Conservation (phyloP, 2,113 vertebrate species). For the Stigmatopora nigra region DNA sequence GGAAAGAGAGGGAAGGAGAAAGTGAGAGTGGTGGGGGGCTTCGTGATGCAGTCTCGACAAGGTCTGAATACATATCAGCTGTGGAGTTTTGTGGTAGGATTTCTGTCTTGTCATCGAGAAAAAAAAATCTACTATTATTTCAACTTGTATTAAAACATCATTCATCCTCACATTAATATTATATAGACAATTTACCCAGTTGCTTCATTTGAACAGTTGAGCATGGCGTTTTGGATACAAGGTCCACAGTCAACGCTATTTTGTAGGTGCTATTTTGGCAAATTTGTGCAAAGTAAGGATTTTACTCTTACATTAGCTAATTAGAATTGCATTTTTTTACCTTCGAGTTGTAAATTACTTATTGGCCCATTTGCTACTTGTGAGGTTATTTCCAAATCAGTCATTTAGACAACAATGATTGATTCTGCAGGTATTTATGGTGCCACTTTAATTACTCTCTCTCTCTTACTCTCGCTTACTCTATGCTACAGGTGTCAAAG, state of each 20-base stretch:
- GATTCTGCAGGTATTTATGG: constrained; percentile 1
- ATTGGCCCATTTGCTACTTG: neutral
- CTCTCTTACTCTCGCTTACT: too few relatives aligned
- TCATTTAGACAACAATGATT: neutral
- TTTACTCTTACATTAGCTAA: constrained; percentile 8
- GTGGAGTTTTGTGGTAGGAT: neutral
- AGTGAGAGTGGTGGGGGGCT: neutral
- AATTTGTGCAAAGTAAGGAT: neutral
- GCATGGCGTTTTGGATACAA: too few relatives aligned
- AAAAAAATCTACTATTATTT: too few relatives aligned
- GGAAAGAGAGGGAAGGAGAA: neutral
- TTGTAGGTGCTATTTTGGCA: neutral
- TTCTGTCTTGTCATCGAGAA: neutral
- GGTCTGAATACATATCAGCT: constrained; percentile 9
- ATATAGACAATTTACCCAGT: neutral
- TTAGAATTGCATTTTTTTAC: constrained; percentile 4
- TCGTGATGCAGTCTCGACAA: constrained; percentile 9
- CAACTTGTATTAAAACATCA: neutral
- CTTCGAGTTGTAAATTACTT: neutral
- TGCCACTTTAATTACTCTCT: neutral
- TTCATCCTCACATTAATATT: neutral
- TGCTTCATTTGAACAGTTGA: neutral
- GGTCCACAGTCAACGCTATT: too few relatives aligned
- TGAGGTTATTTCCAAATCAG: neutral
- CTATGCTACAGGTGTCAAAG: too few relatives aligned